Evolutionary conservation across 2,113 vertebrate genomes (phyloP), one percentile per base, ranked within the genome.

Genomic region (Myrmecophaga tridactyla): DNA sequence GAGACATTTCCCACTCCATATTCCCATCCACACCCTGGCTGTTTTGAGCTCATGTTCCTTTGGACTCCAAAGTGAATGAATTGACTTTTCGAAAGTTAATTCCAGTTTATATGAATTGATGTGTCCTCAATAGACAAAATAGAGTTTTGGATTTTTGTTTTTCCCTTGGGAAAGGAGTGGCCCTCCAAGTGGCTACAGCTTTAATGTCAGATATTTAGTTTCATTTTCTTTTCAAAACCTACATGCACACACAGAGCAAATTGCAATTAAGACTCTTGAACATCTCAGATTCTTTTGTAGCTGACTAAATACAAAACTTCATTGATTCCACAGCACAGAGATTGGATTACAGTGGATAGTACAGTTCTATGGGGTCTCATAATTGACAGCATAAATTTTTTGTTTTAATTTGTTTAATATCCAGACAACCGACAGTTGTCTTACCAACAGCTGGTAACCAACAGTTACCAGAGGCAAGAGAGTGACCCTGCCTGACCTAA

Each of bases 1-100:
- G 41, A 51, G 63, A 78, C 56, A 25, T 43, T 80, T 14, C 43
- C 21, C 5, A 3, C 12, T 36, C 63, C 20, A 7, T 8, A 51
- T 27, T 8, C 43, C 31, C 17, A 76, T 29, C 29, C 3, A 70
- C 12, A 20, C n/a, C 48, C 48, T 21, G 53, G 53, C 84, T 85
- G 53, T 72, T 80, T 46, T 76, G 78, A 95, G n/a, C 51, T 94
- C 56, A 65, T 92, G 96, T 90, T 92, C 80, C 41, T 63, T 48
- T 81, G 65, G 25, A 23, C 39, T 76, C 46, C 65, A 67, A 51
- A 78, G 31, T 73, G 77, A 92, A 78, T 92, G 46, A 96, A 63
- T 48, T 23, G 27, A 23, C 48, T 94, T 96, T 92, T 90, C 53
- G 43, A 72, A 92, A 93, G 73, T 0, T 72, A 86, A 13, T 51